Percentiles rank a stretch among this genome's conserved stretches.
Conservation (phyloP, 2,797 vertebrate genomes). For the Syndactyla subalaris region DNA sequence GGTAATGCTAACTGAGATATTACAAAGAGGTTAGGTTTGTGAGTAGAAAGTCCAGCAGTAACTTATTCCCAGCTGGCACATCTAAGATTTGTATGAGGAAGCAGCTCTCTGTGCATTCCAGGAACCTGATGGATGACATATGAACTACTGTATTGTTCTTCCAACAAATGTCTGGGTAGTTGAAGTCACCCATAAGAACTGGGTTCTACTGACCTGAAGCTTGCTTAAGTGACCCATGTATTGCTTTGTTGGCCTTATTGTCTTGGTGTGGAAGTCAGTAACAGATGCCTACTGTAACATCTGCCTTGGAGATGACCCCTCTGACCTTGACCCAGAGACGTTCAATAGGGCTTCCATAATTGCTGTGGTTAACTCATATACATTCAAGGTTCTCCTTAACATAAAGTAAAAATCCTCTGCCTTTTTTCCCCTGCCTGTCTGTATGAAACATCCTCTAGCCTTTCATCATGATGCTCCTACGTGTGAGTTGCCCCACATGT, state of each 20-base stretch:
- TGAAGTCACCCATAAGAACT: neutral
- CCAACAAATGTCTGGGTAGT: neutral
- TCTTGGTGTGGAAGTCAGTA: neutral
- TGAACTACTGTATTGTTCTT: neutral
- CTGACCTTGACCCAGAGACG: neutral
- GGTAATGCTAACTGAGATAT: neutral
- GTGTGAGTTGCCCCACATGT: neutral
- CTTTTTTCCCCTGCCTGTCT: neutral
- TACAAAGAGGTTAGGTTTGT: neutral
- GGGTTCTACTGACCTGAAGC: neutral
- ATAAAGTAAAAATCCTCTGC: neutral
- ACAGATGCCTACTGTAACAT: neutral
- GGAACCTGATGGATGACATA: neutral
- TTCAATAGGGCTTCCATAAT: neutral
- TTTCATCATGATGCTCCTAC: neutral
- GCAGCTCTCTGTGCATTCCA: neutral
- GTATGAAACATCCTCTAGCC: neutral
- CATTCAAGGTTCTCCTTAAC: neutral
- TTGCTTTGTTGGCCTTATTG: neutral
- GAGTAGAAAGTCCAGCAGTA: neutral
- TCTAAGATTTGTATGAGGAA: neutral
- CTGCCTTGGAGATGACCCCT: neutral
- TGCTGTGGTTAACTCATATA: neutral
- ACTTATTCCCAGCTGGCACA: neutral
- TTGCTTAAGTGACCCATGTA: neutral